Evolutionary conservation across 2,113 vertebrate species (phyloP), one percentile per base, ranked within the genome.

Genomic region (Hippoglossus stenolepis): DNA sequence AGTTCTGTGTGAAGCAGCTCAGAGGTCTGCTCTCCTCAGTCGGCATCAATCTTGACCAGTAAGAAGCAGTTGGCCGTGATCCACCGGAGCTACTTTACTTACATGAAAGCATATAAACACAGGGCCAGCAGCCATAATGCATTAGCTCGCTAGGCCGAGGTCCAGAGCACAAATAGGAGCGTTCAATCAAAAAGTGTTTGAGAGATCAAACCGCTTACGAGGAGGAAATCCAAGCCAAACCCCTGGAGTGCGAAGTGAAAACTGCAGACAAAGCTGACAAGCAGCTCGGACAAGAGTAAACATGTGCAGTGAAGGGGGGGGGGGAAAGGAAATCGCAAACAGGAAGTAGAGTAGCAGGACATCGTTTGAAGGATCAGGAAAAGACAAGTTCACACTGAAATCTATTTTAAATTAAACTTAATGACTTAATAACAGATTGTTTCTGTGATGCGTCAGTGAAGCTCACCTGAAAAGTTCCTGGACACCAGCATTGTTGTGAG

Each of bases 401-500:
- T 23, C 54, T 56, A 31, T 31, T 31, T 31, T 7, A 31, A 31
- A 31, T 31, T 31, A 31, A 5, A 31, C 28, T 31, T 28, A 28
- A 28, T 28, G 28, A 28, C 28, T 28, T 31, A 31, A 31, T 31
- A 31, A 31, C 31, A 31, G 31, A 31, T 47, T 1, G 45, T 47
- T 12, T 5, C 35, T 56, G 3, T n/a, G 20, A 21, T 11, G n/a
- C 1, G 53, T 53, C 13, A 26, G 6, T 56, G 35, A 11, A 68
- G 45, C 90, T 94, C 94, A 99, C 98, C 98, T 95, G 98, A 99
- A 85, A 99, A 99, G 91, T 99, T 99, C 84, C 98, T 96, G 92
- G 98, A 98, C 58, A 99, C 98, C 69, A 99, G 94, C 98, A 99
- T 99, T 0, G 98, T 99, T 0, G 98, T 99, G 82, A 99, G 96